A percentile compares a stretch with the other conserved stretches of the same genome.
phyloP scores from a whole-genome alignment of 2,888 invertebrate species.

The Euplagia quadripunctaria region DNA sequence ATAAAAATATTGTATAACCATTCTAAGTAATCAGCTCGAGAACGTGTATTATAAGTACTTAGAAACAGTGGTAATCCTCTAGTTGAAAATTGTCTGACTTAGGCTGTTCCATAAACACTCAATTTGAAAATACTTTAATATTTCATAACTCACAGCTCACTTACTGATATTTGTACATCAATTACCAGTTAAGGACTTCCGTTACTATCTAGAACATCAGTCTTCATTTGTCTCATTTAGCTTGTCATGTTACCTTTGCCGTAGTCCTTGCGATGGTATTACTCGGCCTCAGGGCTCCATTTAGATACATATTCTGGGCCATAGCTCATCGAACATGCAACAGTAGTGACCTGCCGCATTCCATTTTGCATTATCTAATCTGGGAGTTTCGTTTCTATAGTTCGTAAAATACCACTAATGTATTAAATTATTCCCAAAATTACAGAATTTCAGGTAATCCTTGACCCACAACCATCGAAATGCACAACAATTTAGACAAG shows the following conservation, averaged over 20 bases:
- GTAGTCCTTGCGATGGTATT: neutral
- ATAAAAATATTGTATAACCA: no score
- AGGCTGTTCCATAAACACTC: no score
- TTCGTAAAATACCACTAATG: neutral
- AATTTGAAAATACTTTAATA: no score
- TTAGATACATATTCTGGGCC: neutral
- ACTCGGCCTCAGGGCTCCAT: neutral
- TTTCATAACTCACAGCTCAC: neutral
- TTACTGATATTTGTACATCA: neutral
- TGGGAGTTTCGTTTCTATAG: neutral
- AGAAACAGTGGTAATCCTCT: no score
- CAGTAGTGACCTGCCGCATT: neutral
- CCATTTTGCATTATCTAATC: neutral
- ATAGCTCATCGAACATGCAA: neutral
- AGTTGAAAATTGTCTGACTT: no score
- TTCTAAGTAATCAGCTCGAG: no score
- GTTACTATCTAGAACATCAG: neutral
- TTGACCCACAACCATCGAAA: conserved; percentile 20
- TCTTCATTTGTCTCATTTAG: neutral
- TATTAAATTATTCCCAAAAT: neutral
- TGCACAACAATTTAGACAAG: conserved; percentile 42
- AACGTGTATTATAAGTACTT: no score
- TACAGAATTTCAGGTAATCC: conserved; percentile 15
- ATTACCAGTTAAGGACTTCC: neutral
- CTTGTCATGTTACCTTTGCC: neutral